Base-by-base conservation (phyloP, 2,113 vertebrate species). In the Neolamprologus sp. region DNA sequence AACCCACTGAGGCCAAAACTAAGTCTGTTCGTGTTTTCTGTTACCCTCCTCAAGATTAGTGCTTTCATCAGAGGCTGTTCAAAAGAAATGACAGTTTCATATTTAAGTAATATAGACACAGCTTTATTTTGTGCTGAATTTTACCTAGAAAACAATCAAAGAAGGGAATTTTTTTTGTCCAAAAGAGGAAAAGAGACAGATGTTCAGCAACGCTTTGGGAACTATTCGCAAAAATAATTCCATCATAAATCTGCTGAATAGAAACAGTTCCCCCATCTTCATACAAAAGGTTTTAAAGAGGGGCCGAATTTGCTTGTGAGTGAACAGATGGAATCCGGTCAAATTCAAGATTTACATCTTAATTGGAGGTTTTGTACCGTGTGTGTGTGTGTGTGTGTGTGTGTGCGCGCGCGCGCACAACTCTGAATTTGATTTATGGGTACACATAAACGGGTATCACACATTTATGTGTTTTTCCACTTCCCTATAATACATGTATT, bases 371-470 rank as follows among this genome's bases (percentile, higher is more conserved):
- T 73, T 71, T 71, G 37, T 40, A 23, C n/a, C 60, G 33, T 40
- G 10, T 68, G 21, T 13, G 6, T 54, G 8, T 19, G 49, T 10
- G 17, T 3, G 16, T 49, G 49, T 10, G 26, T 30, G 5, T 3
- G 5, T 2, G 51, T 0, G 53, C 0, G 2, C 0, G 3, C 0
- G 5, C 0, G 3, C 4, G 1, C 9, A 14, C 23, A 47, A 19
- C 23, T 49, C 23, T 49, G 71, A 28, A 19, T 75, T 49, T 12
- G 16, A 75, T 75, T 75, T 49, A 75, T 28, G 23, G 6, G 42
- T 75, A 47, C 42, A 19, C 71, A 47, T 75, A 75, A 49, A 30
- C 1, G 6, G 42, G 71, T 49, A 49, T 78, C 16, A 19, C 26
- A 12, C 9, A 5, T 75, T 75, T 75, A 75, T 78, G 23, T 49